A percentile compares a stretch with the other conserved stretches of the same genome.
Conservation (phyloP, 2,888 invertebrate genomes). For the Melinaea menophilus region DNA sequence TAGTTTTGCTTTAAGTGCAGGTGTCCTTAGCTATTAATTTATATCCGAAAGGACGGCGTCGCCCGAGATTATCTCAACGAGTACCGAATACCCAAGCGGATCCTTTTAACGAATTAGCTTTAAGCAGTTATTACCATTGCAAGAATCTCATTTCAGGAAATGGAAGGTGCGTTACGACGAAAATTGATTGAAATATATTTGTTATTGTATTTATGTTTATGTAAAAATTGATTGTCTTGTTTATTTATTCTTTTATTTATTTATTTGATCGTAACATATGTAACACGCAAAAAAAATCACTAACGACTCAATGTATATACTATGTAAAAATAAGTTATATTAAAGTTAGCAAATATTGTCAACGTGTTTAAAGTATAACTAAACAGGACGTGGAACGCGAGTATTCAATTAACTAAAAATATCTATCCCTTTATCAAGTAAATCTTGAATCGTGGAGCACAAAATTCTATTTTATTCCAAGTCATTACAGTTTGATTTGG, state of each 20-base stretch:
- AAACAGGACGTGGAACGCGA: constrained; percentile 13
- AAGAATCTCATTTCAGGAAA: constrained; percentile 17
- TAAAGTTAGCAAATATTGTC: constrained; percentile 2
- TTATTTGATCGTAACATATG: too few species aligned
- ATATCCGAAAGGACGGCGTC: constrained; percentile 35
- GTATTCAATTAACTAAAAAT: constrained; percentile 56
- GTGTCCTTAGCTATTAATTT: constrained; percentile 35
- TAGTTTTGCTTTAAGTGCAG: constrained; percentile 25
- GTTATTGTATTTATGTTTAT: constrained; percentile 4
- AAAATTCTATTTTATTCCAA: constrained; percentile 33
- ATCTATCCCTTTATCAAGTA: constrained; percentile 32
- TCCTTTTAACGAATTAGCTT: constrained; percentile 39
- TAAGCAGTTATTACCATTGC: constrained; percentile 30
- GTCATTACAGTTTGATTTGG: constrained; percentile 37
- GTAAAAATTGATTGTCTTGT: background rate
- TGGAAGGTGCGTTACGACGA: constrained; percentile 7
- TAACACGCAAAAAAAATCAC: too few species aligned
- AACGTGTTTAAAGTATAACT: constrained; percentile 10
- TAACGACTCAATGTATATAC: too few species aligned
- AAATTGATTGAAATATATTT: constrained; percentile 13
- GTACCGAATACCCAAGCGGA: constrained; percentile 31
- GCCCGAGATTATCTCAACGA: constrained; percentile 45
- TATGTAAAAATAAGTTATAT: background rate
- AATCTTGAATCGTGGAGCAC: constrained; percentile 23
- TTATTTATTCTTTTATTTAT: too few species aligned